Evolutionary conservation across 30 jellyfish, hydroid and myxozoan genomes (phyloP).

Genomic region (Pseudorhiza aurosa): DNA sequence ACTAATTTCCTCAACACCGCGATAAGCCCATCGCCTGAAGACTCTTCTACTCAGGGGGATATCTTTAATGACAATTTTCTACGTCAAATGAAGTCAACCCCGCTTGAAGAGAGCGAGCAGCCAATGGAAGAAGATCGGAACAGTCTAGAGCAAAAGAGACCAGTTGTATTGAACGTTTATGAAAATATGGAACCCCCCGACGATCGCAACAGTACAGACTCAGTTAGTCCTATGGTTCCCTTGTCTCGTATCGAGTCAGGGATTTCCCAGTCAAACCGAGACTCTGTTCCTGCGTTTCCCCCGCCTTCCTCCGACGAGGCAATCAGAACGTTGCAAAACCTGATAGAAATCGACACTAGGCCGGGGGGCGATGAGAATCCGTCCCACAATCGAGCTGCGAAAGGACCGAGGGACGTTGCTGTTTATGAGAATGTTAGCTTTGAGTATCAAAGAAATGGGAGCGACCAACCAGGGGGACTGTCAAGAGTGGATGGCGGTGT

Average conservation of each 20-base stretch:
- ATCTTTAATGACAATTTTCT: slow-evolving; percentile 46
- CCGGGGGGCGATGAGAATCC: neutral
- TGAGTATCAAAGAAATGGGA: neutral
- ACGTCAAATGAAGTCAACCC: slow-evolving; percentile 28
- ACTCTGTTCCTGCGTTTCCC: slow-evolving; percentile 70
- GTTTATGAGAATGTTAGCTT: neutral
- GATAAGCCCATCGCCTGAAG: slow-evolving; percentile 49
- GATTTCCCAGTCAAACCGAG: slow-evolving; percentile 29
- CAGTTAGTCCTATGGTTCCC: slow-evolving; percentile 75
- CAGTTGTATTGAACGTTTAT: slow-evolving; percentile 24
- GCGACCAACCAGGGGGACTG: neutral
- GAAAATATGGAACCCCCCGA: slow-evolving; percentile 11
- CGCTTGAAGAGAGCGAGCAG: neutral
- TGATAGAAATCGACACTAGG: neutral
- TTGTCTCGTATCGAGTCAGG: slow-evolving; percentile 74
- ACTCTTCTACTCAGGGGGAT: slow-evolving; percentile 31
- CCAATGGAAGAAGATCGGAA: neutral
- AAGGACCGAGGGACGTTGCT: neutral
- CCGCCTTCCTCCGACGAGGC: slow-evolving; percentile 84
- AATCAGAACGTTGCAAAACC: slow-evolving; percentile 9
- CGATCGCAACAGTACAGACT: neutral
- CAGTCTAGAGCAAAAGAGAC: neutral
- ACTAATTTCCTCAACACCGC: neutral
- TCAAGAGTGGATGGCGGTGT: neutral
- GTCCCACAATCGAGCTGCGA: neutral